These are phyloP conservation scores for Nephrotoma appendiculata DNA, from an alignment of 2,888 invertebrate species.

Conservation along the genomic window DNA sequence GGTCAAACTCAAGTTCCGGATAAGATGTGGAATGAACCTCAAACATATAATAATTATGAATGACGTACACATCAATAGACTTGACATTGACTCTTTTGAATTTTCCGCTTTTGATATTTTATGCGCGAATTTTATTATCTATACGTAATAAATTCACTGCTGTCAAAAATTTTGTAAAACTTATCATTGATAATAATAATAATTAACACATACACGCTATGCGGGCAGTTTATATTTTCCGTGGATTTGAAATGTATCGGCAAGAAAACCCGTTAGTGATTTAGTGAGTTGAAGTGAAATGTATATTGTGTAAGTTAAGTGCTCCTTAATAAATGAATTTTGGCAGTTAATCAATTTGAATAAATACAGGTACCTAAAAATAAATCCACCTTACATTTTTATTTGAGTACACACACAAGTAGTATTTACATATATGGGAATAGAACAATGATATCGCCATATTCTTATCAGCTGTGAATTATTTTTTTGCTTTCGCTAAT, in stretches of 20 bases:
- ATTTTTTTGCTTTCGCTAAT: not conserved
- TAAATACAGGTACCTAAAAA: not conserved
- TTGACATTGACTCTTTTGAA: not conserved
- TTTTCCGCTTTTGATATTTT: not conserved
- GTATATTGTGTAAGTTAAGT: not conserved
- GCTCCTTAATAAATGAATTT: not conserved
- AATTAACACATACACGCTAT: not conserved
- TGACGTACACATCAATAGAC: not conserved
- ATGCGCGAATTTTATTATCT: not conserved
- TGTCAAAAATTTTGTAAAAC: not conserved
- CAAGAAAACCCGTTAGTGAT: not conserved
- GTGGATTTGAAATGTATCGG: not conserved
- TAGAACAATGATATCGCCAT: not conserved
- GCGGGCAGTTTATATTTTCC: not conserved
- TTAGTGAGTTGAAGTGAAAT: not conserved
- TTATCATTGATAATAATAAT: not conserved
- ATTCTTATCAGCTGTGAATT: not conserved
- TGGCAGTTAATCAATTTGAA: not conserved
- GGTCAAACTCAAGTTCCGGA: not conserved
- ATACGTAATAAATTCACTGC: not conserved
- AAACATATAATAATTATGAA: not conserved
- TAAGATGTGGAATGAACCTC: not conserved
- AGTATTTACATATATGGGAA: not conserved
- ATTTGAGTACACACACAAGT: not conserved
- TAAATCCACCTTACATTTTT: not conserved